Percentiles rank a stretch among this genome's conserved stretches.
Conservation (phyloP, 2,113 vertebrate species). For the Microcebus ravelobensis region DNA sequence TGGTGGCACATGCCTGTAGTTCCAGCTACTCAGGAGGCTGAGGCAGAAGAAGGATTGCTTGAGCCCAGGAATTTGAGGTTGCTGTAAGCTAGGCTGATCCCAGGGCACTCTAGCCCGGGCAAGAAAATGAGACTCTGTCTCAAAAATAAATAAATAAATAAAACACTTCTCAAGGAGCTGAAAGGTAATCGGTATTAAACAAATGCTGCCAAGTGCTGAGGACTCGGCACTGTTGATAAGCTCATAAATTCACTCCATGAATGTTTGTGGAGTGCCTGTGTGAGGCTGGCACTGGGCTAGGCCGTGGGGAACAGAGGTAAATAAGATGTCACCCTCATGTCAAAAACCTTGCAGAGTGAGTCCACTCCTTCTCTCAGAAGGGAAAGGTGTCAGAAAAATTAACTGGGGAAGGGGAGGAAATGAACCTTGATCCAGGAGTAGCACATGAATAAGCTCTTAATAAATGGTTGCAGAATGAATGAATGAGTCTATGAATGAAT, state of each 20-base stretch:
- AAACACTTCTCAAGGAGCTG: not conserved
- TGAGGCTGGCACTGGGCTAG: not conserved
- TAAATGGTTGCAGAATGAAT: not conserved
- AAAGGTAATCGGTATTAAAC: not conserved
- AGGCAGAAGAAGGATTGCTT: too few relatives aligned
- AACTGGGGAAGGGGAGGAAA: not conserved
- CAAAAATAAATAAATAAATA: too few relatives aligned
- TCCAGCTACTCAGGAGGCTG: too few relatives aligned
- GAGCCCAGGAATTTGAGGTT: too few relatives aligned
- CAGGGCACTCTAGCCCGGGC: too few relatives aligned
- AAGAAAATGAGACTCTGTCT: too few relatives aligned
- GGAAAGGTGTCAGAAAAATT: not conserved
- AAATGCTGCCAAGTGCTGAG: not conserved
- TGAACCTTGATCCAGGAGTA: not conserved
- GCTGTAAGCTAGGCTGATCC: too few relatives aligned
- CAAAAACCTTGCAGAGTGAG: not conserved
- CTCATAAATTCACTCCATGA: not conserved
- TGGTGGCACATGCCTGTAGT: too few relatives aligned
- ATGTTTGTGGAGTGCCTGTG: accelerated
- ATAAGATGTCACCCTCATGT: not conserved
- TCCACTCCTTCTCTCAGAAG: not conserved
- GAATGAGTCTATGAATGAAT: not conserved
- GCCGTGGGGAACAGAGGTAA: not conserved
- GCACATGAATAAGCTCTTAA: not conserved
- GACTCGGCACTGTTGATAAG: not conserved